Percentiles rank a stretch among this genome's conserved stretches.
Evolutionary conservation across 2,797 vertebrate genomes (phyloP).

Genomic region (Tokudaia tokunoshimensis): DNA sequence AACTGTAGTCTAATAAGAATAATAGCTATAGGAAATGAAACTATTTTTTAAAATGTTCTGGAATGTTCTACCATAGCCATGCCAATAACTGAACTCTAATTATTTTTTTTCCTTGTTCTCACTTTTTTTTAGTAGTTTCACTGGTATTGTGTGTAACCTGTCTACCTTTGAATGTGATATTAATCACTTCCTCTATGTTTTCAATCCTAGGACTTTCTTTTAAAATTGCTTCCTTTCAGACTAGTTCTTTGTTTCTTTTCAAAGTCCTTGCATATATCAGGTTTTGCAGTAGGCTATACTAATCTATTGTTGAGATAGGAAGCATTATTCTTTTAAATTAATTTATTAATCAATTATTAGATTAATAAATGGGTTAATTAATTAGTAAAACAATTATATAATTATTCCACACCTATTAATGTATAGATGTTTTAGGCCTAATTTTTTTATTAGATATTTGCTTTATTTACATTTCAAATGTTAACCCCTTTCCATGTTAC

Average conservation of each 20-base stretch:
- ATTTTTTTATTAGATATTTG: too few species aligned
- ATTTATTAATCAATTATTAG: not conserved
- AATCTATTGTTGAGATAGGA: not conserved
- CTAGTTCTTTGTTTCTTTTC: not conserved
- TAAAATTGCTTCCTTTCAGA: not conserved
- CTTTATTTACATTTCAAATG: too few species aligned
- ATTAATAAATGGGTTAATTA: not conserved
- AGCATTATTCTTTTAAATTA: not conserved
- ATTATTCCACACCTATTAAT: not conserved
- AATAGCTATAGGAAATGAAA: not conserved
- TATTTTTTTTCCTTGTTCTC: not conserved
- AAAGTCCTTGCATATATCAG: too few species aligned
- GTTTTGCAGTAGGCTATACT: not conserved
- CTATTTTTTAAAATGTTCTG: not conserved
- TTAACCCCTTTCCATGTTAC: too few species aligned
- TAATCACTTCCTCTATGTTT: not conserved
- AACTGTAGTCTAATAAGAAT: not conserved
- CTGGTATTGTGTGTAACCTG: not conserved
- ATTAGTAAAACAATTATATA: not conserved
- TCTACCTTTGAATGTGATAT: not conserved
- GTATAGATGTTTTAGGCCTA: not conserved
- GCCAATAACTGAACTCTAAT: not conserved
- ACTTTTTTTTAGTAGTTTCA: not conserved
- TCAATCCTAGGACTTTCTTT: too few species aligned
- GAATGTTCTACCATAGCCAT: not conserved